A percentile compares a stretch with the other conserved stretches of the same genome.
Conservation (phyloP, 2,797 vertebrate genomes). For the Tachyglossus aculeatus region DNA sequence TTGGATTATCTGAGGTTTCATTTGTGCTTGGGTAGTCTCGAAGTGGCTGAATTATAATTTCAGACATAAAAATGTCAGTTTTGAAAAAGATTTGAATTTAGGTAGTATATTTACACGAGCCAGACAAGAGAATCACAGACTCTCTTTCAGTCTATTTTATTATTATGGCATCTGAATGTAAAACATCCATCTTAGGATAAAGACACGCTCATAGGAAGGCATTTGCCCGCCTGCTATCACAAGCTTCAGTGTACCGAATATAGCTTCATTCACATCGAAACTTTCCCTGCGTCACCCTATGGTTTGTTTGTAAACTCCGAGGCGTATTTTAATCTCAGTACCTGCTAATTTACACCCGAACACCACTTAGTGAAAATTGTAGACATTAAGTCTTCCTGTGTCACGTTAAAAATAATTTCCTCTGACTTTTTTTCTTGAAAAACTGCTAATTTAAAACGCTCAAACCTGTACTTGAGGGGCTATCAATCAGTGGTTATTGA, state of each 20-base stretch:
- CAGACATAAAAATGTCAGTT: too few relatives aligned
- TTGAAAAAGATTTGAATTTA: too few relatives aligned
- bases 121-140: neutral
- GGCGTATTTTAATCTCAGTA: constrained; percentile 17
- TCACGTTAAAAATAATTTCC: constrained; percentile 11
- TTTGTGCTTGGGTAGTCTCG: too few relatives aligned
- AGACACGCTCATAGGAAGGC: too few relatives aligned
- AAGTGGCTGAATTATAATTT: too few relatives aligned
- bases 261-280: neutral
- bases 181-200: neutral
- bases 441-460: neutral
- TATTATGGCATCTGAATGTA: neutral
- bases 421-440: constrained; percentile 8
- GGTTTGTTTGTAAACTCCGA: constrained; percentile 5
- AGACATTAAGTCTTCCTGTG: constrained; percentile 1
- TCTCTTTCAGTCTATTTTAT: neutral
- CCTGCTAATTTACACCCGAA: constrained; percentile 11
- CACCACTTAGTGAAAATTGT: constrained; percentile 14
- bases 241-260: neutral
- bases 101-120: too few relatives aligned
- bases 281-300: neutral
- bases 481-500: too few relatives aligned
- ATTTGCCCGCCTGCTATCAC: neutral
- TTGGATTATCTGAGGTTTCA: too few relatives aligned
- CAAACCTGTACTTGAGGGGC: too few relatives aligned